A percentile compares a stretch with the other conserved stretches of the same genome.
These are phyloP conservation scores for Phorcus lineatus DNA, from an alignment of 2,888 invertebrate species.

Conservation along the genomic window DNA sequence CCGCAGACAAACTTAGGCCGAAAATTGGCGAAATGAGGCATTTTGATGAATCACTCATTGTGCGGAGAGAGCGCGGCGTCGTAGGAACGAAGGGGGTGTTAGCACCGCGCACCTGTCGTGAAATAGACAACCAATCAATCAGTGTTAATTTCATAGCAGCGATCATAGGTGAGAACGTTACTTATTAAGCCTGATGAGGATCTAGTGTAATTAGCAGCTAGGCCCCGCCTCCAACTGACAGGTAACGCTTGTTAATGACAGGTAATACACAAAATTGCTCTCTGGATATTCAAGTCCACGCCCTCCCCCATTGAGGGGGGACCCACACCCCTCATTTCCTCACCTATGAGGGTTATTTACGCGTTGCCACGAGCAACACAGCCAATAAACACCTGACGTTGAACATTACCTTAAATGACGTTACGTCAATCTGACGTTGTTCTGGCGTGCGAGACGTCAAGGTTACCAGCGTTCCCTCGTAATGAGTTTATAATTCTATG, in stretches of 20 bases:
- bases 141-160: slow-evolving; percentile 16
- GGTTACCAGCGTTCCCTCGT: neutral
- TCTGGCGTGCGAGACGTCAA: no score
- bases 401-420: neutral
- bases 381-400: neutral
- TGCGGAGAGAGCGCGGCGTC: neutral
- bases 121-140: slow-evolving; percentile 15
- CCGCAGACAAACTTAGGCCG: slow-evolving; percentile 7
- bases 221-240: neutral
- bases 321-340: slow-evolving; percentile 6
- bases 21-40: slow-evolving; percentile 17
- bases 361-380: neutral
- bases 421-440: neutral
- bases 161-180: slow-evolving; percentile 15
- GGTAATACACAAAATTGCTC: slow-evolving; percentile 13
- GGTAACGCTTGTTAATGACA: slow-evolving; percentile 6
- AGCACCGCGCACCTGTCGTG: neutral
- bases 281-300: neutral
- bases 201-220: neutral
- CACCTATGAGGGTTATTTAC: slow-evolving; percentile 7
- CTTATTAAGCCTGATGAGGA: slow-evolving; percentile 20
- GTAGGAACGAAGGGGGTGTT: neutral
- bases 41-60: slow-evolving; percentile 18
- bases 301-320: slow-evolving; percentile 6
- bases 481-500: neutral